Evolutionary conservation across 1,140 invertebrate genomes (phyloP), one percentile per base, ranked within the genome.

Genomic region (Lethrus apterus): DNA sequence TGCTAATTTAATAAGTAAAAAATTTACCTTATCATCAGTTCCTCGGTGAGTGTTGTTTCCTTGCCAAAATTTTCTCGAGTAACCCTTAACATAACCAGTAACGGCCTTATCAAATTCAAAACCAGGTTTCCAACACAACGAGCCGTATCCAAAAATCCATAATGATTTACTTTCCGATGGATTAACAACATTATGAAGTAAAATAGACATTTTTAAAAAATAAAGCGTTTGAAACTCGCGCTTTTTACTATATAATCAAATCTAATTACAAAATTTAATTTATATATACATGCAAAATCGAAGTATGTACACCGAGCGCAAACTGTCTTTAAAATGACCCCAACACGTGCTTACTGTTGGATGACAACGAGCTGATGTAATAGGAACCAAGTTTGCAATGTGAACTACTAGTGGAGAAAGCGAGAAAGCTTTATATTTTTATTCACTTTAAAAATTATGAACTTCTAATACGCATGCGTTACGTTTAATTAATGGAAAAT

Each of bases 141-240:
- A 89, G 8, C 89, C 89, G 56, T 92, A 92, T 0, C 86, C 88
- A 56, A 91, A 92, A 10, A 92, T 75, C 88, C 87, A 91, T 14
- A 79, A 50, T 23, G 52, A 52, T 35, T 63, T 63, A 18, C 55
- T 57, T 42, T 65, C 62, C 48, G 51, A 52, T 14, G 50, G 46
- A 4, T 46, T 18, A n/a, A 48, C 36, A 19, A 30, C 29, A 17
- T 52, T 46, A 4, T 48, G 40, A 9, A 52, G 31, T n/a, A n/a
- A n/a, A n/a, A n/a, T n/a, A n/a, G n/a, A n/a, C n/a, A n/a, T n/a
- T n/a, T n/a, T n/a, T n/a, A n/a, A n/a, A n/a, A n/a, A n/a, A n/a
- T n/a, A n/a, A n/a, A n/a, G n/a, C n/a, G n/a, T 40, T 44, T 19
- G 5, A 47, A 36, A 10, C 8, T 18, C 15, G 17, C 4, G 3